phyloP scores from a whole-genome alignment of 37 sponge, comb jelly and placozoan species.

The Aplysina aerophoba region DNA sequence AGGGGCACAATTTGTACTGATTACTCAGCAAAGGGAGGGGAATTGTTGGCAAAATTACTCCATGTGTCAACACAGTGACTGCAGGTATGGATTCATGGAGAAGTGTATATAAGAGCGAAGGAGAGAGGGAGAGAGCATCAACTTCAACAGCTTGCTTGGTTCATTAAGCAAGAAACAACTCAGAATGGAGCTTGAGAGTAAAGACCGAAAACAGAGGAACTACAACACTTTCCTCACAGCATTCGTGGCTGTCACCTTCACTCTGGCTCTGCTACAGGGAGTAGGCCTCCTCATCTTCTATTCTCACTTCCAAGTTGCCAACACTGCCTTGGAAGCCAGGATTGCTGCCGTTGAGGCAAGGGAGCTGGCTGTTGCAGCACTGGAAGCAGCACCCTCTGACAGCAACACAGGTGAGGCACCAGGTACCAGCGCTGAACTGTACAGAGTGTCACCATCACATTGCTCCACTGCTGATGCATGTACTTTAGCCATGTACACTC shows the following conservation, averaged over 20 bases:
- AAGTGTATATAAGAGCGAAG: no score
- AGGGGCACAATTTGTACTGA: no score
- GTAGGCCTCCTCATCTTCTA: constrained; percentile 17
- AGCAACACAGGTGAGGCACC: no score
- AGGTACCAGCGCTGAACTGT: no score
- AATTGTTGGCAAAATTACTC: no score
- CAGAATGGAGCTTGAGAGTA: not conserved
- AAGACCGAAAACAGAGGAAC: not conserved
- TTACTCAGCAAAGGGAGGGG: no score
- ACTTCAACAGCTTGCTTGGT: no score
- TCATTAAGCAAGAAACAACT: no score
- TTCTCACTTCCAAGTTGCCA: not conserved
- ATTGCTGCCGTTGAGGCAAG: not conserved
- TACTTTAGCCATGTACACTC: not conserved
- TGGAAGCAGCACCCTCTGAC: no score
- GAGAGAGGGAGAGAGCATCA: no score
- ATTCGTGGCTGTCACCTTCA: constrained; percentile 10
- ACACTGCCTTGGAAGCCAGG: constrained; percentile 9
- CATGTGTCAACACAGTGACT: no score
- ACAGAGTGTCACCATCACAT: not conserved
- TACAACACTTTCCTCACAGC: not conserved
- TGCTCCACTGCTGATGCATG: not conserved
- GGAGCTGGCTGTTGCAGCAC: not conserved
- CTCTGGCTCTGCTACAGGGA: constrained; percentile 3
- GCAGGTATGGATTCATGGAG: no score